Conservation (phyloP, 2,113 vertebrate species). For the Oncorhynchus kisutch region DNA sequence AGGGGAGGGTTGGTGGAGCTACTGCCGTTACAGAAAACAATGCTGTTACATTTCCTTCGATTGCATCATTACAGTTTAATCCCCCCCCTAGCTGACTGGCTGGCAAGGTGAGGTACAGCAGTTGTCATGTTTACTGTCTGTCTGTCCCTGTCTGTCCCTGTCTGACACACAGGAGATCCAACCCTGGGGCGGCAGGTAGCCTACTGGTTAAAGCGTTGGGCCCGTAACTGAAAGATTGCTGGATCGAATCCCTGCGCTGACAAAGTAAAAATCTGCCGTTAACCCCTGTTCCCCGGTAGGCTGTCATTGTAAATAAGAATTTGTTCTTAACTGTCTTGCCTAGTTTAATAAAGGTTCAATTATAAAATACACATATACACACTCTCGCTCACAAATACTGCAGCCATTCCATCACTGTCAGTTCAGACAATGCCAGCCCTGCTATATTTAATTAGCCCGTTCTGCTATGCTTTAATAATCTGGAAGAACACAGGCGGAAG, state of each 20-base stretch:
- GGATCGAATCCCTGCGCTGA: no score
- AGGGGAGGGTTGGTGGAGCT: background rate
- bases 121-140: background rate
- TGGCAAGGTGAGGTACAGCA: background rate
- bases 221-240: no score
- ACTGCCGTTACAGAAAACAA: background rate
- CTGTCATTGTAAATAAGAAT: no score
- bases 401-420: background rate
- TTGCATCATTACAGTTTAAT: background rate
- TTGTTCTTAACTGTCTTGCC: no score
- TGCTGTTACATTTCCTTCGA: background rate
- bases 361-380: background rate
- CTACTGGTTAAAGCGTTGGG: no score
- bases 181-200: no score
- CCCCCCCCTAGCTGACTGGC: background rate
- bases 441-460: conserved; percentile 2
- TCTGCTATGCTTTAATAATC: conserved; percentile 6
- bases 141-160: conserved; percentile 4
- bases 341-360: no score
- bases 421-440: background rate
- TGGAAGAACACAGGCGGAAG: background rate
- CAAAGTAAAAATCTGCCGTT: no score
- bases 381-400: background rate
- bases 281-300: no score
- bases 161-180: background rate